Conservation (phyloP, 2,888 invertebrate genomes). For the Drosophila cyrtoloma region DNA sequence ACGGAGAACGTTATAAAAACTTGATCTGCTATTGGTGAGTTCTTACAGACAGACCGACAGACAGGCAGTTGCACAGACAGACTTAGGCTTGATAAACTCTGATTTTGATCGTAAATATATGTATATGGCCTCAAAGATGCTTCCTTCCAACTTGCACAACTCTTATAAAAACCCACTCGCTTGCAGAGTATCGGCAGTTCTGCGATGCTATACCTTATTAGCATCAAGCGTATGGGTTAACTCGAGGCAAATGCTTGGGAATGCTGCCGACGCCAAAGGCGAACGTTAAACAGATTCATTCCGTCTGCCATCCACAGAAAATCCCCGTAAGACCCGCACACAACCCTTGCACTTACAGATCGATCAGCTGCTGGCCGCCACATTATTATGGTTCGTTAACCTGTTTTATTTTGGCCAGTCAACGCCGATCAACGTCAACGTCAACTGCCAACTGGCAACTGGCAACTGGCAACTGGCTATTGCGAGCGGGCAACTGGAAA, state of each 20-base stretch:
- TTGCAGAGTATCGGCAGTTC: conserved; percentile 32
- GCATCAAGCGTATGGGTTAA: conserved; percentile 24
- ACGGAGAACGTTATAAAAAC: neutral
- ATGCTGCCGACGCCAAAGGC: conserved; percentile 76
- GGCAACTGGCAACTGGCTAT: conserved; percentile 24
- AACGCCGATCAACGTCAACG: conserved; percentile 68
- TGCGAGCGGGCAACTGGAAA: neutral
- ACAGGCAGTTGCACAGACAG: neutral
- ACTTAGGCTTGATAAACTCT: neutral
- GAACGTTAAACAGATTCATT: conserved; percentile 46
- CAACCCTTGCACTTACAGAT: neutral
- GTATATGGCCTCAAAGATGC: too few species aligned
- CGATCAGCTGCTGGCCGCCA: conserved; percentile 20
- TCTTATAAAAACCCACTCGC: neutral
- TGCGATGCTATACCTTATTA: neutral
- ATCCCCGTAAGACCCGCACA: neutral
- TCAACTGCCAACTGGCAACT: conserved; percentile 47
- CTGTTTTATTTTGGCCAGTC: conserved; percentile 67
- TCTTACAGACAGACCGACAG: neutral
- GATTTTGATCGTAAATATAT: neutral
- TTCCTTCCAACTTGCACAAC: too few species aligned
- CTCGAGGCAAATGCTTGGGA: conserved; percentile 58
- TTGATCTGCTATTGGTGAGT: neutral
- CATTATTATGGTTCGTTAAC: conserved; percentile 73
- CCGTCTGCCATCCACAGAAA: conserved; percentile 7